Conservation (phyloP, 1,140 invertebrate species). For the Dolichoris vasculosae region DNA sequence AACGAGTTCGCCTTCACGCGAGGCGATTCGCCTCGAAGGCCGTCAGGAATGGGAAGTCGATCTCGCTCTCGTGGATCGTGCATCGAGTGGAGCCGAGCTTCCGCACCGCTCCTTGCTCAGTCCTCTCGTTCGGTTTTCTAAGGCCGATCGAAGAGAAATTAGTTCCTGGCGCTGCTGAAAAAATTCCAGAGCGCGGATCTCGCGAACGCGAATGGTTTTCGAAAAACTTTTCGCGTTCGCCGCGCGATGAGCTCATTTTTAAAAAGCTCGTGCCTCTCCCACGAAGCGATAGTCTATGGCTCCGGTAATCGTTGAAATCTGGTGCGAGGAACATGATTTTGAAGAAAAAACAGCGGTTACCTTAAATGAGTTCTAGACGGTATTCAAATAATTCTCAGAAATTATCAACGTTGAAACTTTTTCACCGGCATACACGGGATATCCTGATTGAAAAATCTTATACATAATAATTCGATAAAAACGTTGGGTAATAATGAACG, state of each 20-base stretch:
- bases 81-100: slow-evolving; percentile 51
- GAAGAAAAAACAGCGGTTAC: not conserved
- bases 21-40: slow-evolving; percentile 42
- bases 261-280: not conserved
- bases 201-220: not conserved
- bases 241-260: too few species aligned
- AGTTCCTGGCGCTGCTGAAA: not conserved
- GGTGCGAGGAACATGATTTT: not conserved
- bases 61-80: slow-evolving; percentile 60
- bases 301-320: not conserved
- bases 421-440: not conserved
- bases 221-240: not conserved
- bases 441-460: not conserved
- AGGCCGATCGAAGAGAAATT: slow-evolving; percentile 38
- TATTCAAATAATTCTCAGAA: not conserved
- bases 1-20: slow-evolving; percentile 64
- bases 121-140: slow-evolving; percentile 11
- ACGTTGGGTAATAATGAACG: not conserved
- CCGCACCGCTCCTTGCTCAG: not conserved
- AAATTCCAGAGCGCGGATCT: slow-evolving; percentile 4
- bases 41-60: slow-evolving; percentile 54
- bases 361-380: not conserved
- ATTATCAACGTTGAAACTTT: not conserved
- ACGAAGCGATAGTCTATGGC: not conserved
- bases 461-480: not conserved